Base-by-base conservation (phyloP, 2,113 vertebrate genomes). In the Talpa occidentalis region DNA sequence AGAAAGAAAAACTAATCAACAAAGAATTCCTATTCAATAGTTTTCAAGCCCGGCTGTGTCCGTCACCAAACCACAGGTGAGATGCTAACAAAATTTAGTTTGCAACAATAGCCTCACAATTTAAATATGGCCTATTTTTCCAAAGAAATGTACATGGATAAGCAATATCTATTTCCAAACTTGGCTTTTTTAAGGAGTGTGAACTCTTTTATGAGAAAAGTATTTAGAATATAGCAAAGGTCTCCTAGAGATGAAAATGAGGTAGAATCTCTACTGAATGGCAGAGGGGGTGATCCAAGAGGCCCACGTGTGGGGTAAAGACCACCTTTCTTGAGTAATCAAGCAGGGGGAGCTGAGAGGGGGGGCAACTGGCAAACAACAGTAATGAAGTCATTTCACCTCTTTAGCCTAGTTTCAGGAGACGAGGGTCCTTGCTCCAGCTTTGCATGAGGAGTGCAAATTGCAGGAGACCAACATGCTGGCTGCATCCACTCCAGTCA, bases 121-220 rank as follows among this genome's bases (percentile, higher is more conserved):
- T 98, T 84, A 96, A 98, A 97, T 93, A 73, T 77, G 89, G 92
- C 94, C 89, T 95, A 88, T 95, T 98, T n/a, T 96, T 96, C 80
- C 88, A 28, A 91, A 95, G 83, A 97, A 94, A 88, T 47, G 87
- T 40, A 66, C 74, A 94, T 16, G 32, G 30, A 79, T 77, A 47
- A 3, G 64, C 59, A 66, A 10, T 67, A 76, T 89, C 35, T 93
- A 95, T 93, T 96, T 97, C 94, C 90, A 70, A 96, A 87, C 90
- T 89, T 90, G 79, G 60, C 60, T 54, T 92, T 95, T 93, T 88
- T 66, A 96, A 94, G 30, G 93, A 95, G 82, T 92, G 93, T 82
- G 3, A 96, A 95, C 26, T 90, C 96, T 93, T 88, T 91, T 94
- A 37, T 91, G 88, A 89, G 76, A n/a, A 94, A 94, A 92, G 37